Percentiles rank a stretch among this genome's conserved stretches.
phyloP scores from a whole-genome alignment of 2,113 vertebrate genomes.

The Acanthochromis polyacanthus region DNA sequence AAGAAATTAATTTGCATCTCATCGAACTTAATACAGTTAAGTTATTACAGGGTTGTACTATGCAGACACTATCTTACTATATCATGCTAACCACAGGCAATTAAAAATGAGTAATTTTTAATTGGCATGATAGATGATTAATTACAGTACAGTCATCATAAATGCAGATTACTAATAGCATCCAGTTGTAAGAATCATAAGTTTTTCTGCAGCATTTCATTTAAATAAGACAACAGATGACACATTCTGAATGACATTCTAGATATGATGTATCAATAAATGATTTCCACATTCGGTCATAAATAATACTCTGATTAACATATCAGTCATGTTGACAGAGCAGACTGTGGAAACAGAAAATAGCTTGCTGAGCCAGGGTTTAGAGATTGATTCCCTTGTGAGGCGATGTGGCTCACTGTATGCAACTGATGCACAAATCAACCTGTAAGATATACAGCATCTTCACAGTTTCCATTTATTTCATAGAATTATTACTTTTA shows the following conservation, averaged over 20 bases:
- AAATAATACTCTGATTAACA: constrained; percentile 70
- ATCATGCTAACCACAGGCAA: constrained; percentile 23
- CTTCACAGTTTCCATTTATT: constrained; percentile 21
- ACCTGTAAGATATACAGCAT: constrained; percentile 33
- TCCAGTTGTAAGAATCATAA: background rate
- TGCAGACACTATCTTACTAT: constrained; percentile 25
- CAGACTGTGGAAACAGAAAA: constrained; percentile 53
- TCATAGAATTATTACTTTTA: constrained; percentile 27
- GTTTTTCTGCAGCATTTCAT: constrained; percentile 41
- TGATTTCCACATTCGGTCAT: constrained; percentile 53
- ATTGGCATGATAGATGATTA: constrained; percentile 46
- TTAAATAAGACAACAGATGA: constrained; percentile 40
- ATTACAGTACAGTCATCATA: constrained; percentile 33
- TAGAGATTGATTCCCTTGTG: constrained; percentile 55
- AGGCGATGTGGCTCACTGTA: constrained; percentile 40
- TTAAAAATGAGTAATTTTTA: constrained; percentile 47
- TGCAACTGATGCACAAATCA: constrained; percentile 59
- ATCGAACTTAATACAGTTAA: background rate
- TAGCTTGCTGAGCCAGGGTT: constrained; percentile 55
- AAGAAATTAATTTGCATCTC: background rate
- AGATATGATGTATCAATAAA: constrained; percentile 49
- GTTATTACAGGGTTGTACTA: constrained; percentile 29
- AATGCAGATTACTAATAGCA: constrained; percentile 44
- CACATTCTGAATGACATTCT: constrained; percentile 38
- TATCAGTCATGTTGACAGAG: constrained; percentile 66